Percentiles rank a stretch among this genome's conserved stretches.
phyloP scores from a whole-genome alignment of 2,888 invertebrate species.

The Chymomyza caudatula region DNA sequence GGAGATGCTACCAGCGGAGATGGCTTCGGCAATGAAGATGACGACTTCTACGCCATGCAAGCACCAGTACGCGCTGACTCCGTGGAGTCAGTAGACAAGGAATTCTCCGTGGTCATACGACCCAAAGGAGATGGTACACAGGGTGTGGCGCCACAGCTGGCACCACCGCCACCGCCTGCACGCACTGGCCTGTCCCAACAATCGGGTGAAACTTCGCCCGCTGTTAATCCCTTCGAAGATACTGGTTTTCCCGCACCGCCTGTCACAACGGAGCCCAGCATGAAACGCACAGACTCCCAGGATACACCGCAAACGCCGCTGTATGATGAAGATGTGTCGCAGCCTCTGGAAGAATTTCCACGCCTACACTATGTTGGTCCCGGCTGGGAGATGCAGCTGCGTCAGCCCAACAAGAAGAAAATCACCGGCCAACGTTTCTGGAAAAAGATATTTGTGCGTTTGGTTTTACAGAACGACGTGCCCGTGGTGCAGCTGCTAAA shows the following conservation, averaged over 20 bases:
- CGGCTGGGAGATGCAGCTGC: conserved; percentile 97
- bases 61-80: conserved; percentile 85
- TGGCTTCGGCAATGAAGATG: conserved; percentile 85
- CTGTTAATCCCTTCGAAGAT: conserved; percentile 84
- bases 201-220: conserved; percentile 81
- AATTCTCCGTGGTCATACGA: conserved; percentile 88
- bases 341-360: conserved; percentile 94
- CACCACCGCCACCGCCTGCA: conserved; percentile 82
- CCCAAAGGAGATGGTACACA: conserved; percentile 79
- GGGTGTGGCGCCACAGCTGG: conserved; percentile 84
- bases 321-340: conserved; percentile 95
- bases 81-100: conserved; percentile 86
- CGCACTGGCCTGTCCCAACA: conserved; percentile 45
- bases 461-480: conserved; percentile 88
- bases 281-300: conserved; percentile 81
- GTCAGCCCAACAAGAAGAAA: conserved; percentile 98
- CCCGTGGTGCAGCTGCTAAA: conserved; percentile 92
- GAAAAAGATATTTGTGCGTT: conserved; percentile 95
- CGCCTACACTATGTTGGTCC: conserved; percentile 86
- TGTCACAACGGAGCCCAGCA: conserved; percentile 51
- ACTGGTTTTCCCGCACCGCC: conserved; percentile 71
- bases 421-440: conserved; percentile 96
- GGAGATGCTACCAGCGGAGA: conserved; percentile 70
- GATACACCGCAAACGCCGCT: conserved; percentile 95
- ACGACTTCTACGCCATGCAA: conserved; percentile 88